Evolutionary conservation across 2,888 invertebrate genomes (phyloP).

Genomic region (Drosophila quinaria): DNA sequence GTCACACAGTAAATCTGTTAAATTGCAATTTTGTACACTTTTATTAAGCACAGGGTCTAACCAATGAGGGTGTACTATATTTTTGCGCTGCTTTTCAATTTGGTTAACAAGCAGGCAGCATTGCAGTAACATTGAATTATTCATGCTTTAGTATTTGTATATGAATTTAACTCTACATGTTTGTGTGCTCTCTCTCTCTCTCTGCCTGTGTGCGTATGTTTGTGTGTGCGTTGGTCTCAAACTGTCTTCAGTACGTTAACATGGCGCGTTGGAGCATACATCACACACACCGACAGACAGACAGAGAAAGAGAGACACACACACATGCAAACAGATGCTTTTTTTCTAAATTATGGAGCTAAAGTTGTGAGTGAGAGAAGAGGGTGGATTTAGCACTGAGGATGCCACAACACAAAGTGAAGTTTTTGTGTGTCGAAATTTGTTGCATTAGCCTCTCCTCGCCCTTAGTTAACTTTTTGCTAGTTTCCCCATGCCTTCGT

Average conservation of each 20-base stretch:
- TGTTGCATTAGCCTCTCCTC: slow-evolving; percentile 19
- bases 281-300: slow-evolving; percentile 35
- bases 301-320: slow-evolving; percentile 4
- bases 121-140: slow-evolving; percentile 74
- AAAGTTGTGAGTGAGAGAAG: slow-evolving; percentile 21
- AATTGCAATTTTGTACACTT: not conserved
- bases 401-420: slow-evolving; percentile 66
- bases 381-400: slow-evolving; percentile 60
- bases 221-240: slow-evolving; percentile 46
- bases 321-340: slow-evolving; percentile 29
- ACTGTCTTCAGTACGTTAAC: slow-evolving; percentile 47
- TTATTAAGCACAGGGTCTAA: not conserved
- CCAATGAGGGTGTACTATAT: slow-evolving; percentile 3
- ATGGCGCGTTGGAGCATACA: slow-evolving; percentile 58
- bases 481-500: slow-evolving; percentile 66
- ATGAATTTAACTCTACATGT: slow-evolving; percentile 30
- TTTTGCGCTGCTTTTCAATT: slow-evolving; percentile 48
- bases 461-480: slow-evolving; percentile 79
- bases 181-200: slow-evolving; percentile 12
- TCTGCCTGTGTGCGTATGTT: too few species aligned
- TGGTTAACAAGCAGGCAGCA: slow-evolving; percentile 64
- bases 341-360: slow-evolving; percentile 64
- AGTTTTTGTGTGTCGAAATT: slow-evolving; percentile 42
- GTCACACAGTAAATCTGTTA: too few species aligned
- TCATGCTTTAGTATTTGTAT: slow-evolving; percentile 55